These are phyloP conservation scores for Carapus acus DNA, from an alignment of 2,797 vertebrate genomes.

Conservation along the genomic window DNA sequence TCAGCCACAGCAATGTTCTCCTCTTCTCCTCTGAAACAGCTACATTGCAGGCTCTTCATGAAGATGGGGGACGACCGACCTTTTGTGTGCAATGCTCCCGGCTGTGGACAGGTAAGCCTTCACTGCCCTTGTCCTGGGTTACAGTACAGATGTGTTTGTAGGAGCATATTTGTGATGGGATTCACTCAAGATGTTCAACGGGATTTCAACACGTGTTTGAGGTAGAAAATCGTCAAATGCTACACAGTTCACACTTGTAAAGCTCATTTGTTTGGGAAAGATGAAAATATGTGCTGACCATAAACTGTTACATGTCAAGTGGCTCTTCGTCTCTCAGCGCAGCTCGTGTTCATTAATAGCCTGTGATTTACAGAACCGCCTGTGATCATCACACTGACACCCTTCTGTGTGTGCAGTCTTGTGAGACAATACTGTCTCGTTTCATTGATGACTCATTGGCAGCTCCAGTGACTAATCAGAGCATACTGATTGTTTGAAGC, in stretches of 20 bases:
- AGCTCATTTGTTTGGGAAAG: no score
- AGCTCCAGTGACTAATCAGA: constrained; percentile 65
- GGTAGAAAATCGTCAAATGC: no score
- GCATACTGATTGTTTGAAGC: constrained; percentile 65
- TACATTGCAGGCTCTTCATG: constrained; percentile 78
- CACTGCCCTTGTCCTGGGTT: constrained; percentile 38
- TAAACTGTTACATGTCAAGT: no score
- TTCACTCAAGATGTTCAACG: no score
- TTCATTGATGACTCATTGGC: constrained; percentile 62
- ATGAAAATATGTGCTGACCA: no score
- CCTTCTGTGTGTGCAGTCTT: constrained; percentile 30
- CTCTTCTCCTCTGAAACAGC: constrained; percentile 73
- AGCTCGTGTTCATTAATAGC: constrained; percentile 3
- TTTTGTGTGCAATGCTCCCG: constrained; percentile 93
- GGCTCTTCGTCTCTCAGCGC: no score
- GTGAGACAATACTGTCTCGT: constrained; percentile 60
- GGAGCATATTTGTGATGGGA: constrained; percentile 11
- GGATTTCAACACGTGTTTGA: no score
- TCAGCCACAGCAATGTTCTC: constrained; percentile 71
- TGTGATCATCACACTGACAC: constrained; percentile 18
- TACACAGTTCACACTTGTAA: no score
- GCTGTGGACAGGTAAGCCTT: constrained; percentile 94
- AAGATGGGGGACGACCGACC: constrained; percentile 98
- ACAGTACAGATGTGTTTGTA: constrained; percentile 39
- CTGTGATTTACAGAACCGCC: constrained; percentile 27